phyloP scores from a whole-genome alignment of 2,113 vertebrate species.

The Peucedramus taeniatus region DNA sequence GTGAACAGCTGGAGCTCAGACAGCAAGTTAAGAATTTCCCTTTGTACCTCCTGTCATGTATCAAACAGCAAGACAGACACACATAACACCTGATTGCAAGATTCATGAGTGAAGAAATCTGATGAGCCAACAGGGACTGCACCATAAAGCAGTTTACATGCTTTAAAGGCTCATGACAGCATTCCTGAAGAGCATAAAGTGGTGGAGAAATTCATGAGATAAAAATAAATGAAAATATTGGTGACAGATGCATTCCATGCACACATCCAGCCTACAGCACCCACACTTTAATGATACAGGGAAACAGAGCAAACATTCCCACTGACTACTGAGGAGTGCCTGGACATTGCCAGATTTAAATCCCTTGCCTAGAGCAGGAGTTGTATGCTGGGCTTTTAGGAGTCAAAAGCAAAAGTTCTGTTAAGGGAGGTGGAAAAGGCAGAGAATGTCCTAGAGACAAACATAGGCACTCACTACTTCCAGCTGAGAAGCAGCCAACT shows the following conservation, averaged over 20 bases:
- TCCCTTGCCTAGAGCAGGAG: background rate
- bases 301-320: background rate
- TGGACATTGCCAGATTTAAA: background rate
- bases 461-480: background rate
- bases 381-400: background rate
- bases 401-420: background rate
- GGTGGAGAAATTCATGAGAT: background rate
- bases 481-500: background rate
- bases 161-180: background rate
- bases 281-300: background rate
- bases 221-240: background rate
- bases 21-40: background rate
- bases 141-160: background rate
- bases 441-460: background rate
- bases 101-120: background rate
- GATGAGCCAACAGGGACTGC: background rate
- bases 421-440: background rate
- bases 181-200: background rate
- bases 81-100: background rate
- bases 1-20: background rate
- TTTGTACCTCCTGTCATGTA: background rate
- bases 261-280: background rate
- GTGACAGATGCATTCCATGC: background rate
- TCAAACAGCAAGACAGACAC: background rate
- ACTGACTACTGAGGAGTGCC: background rate